Evolutionary conservation across 2,797 vertebrate species (phyloP).

Genomic region (Phoeniculus purpureus): DNA sequence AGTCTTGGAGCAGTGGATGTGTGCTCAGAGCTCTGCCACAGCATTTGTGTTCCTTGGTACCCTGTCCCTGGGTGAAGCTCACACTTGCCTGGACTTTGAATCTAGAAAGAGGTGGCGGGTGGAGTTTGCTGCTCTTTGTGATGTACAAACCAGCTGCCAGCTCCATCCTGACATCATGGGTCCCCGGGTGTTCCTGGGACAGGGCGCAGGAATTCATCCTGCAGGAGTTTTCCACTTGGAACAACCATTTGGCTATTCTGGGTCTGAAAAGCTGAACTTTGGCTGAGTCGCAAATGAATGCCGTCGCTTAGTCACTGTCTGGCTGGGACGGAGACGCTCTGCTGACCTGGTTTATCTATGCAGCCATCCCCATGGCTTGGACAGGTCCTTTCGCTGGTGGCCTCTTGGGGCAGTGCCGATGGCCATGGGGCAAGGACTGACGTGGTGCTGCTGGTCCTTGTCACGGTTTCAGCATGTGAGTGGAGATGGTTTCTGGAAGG

Average conservation of each 20-base stretch:
- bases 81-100: accelerated
- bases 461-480: accelerated
- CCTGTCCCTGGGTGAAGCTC: neutral
- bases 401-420: neutral
- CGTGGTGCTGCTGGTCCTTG: accelerated
- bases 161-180: slow-evolving; percentile 19
- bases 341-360: slow-evolving; percentile 44
- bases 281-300: slow-evolving; percentile 28
- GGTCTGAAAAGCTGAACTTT: slow-evolving; percentile 6
- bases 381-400: neutral
- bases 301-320: slow-evolving; percentile 54
- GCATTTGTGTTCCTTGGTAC: neutral
- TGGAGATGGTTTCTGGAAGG: neutral
- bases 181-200: slow-evolving; percentile 19
- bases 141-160: slow-evolving; percentile 16
- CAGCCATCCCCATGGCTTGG: neutral
- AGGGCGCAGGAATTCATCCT: neutral
- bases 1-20: accelerated
- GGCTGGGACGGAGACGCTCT: slow-evolving; percentile 20
- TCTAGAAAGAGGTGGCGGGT: neutral
- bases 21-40: neutral
- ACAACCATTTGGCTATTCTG: slow-evolving; percentile 20
- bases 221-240: slow-evolving; percentile 30
- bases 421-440: accelerated
- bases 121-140: slow-evolving; percentile 6